Conservation (phyloP, 2,113 vertebrate genomes). For the cattle (Bos taurus) region DNA sequence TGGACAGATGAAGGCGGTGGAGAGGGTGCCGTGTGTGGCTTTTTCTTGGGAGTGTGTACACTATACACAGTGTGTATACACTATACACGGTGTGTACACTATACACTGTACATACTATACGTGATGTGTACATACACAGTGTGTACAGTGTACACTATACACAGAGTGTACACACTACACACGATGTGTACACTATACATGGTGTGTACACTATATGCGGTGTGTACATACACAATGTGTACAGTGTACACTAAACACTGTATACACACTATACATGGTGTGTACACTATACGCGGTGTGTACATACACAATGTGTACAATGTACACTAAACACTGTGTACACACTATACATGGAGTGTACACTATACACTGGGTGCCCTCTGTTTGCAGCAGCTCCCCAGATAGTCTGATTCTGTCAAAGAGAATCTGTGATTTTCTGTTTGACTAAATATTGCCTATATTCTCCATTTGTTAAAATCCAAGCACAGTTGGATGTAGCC, state of each 20-base stretch:
- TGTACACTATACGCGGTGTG: rapidly evolving
- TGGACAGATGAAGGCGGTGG: not conserved
- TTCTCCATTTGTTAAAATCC: not conserved
- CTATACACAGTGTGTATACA: not conserved
- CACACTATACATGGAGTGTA: rapidly evolving
- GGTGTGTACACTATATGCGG: rapidly evolving
- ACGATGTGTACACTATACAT: too few species aligned
- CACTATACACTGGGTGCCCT: not conserved
- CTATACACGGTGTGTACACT: not conserved
- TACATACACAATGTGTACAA: rapidly evolving
- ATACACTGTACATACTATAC: not conserved
- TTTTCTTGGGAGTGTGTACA: not conserved
- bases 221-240: not conserved
- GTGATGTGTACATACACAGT: too few species aligned
- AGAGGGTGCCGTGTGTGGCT: not conserved
- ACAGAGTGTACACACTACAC: too few species aligned
- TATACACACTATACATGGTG: too few species aligned
- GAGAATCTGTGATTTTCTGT: not conserved
- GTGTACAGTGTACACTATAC: not conserved
- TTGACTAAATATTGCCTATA: not conserved
- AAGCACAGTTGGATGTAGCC: not conserved
- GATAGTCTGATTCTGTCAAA: not conserved
- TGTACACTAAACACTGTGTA: too few species aligned
- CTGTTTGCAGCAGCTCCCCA: not conserved
- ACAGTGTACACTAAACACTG: too few species aligned